Conservation (phyloP, 2,113 vertebrate species). For the Morone chrysops region DNA sequence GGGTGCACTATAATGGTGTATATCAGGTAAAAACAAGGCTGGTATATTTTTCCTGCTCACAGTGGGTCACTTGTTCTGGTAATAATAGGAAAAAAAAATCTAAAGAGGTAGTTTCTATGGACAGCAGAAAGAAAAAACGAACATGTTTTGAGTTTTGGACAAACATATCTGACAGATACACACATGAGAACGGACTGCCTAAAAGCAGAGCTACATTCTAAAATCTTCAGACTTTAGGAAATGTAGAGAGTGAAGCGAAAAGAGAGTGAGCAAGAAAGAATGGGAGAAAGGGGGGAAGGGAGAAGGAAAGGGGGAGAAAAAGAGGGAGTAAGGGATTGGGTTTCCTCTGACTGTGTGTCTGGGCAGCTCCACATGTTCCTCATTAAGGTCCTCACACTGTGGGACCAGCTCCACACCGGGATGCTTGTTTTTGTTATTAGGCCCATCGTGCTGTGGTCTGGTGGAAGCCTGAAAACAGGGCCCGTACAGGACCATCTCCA, state of each 20-base stretch:
- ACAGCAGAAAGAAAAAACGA: constrained; percentile 3
- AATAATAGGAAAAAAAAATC: constrained; percentile 65
- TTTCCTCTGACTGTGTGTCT: constrained; percentile 87
- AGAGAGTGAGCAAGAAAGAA: constrained; percentile 57
- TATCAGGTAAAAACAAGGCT: constrained; percentile 63
- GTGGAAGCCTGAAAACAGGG: constrained; percentile 72
- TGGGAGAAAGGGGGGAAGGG: constrained; percentile 59
- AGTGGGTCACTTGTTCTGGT: constrained; percentile 76
- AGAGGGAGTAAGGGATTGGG: constrained; percentile 77
- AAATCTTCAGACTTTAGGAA: constrained; percentile 43
- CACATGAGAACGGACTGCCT: background rate
- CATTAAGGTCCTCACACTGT: constrained; percentile 87
- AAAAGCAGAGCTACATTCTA: constrained; percentile 18
- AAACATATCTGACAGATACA: constrained; percentile 1
- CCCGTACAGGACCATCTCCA: constrained; percentile 57
- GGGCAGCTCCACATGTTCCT: constrained; percentile 86
- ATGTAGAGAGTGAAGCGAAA: constrained; percentile 39
- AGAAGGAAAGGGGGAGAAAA: constrained; percentile 54
- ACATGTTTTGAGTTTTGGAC: background rate
- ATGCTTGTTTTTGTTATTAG: constrained; percentile 88
- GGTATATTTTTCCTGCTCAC: constrained; percentile 67
- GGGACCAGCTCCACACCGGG: constrained; percentile 81
- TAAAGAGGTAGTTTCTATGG: constrained; percentile 27
- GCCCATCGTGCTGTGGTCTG: constrained; percentile 80
- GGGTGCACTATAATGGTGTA: constrained; percentile 39